A percentile compares a stretch with the other conserved stretches of the same genome.
These are phyloP conservation scores for Orthosia incerta DNA, from an alignment of 2,888 invertebrate species.

Conservation along the genomic window DNA sequence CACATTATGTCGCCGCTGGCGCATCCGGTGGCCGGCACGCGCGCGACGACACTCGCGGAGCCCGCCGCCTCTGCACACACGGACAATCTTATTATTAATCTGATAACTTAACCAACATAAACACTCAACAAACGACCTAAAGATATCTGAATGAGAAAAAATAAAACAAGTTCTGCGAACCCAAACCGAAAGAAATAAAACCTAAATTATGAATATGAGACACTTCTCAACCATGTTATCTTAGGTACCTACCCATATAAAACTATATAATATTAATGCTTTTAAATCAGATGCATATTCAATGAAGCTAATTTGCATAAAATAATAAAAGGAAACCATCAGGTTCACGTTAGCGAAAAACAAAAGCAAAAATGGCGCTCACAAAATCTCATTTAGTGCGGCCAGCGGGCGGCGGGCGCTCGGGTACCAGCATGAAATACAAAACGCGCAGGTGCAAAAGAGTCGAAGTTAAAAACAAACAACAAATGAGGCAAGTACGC, in stretches of 20 bases:
- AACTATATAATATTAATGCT: constrained; percentile 51
- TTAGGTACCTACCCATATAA: constrained; percentile 38
- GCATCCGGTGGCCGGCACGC: constrained; percentile 91
- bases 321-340: constrained; percentile 72
- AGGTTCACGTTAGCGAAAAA: constrained; percentile 68
- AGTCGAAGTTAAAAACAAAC: constrained; percentile 84
- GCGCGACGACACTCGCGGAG: constrained; percentile 84
- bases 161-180: constrained; percentile 17
- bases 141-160: constrained; percentile 17
- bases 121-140: constrained; percentile 24
- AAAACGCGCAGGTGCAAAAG: constrained; percentile 88
- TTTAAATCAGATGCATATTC: constrained; percentile 59
- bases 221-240: constrained; percentile 55
- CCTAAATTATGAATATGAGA: constrained; percentile 48
- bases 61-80: constrained; percentile 83
- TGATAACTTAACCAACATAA: constrained; percentile 16
- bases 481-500: constrained; percentile 79
- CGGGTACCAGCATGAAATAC: constrained; percentile 77
- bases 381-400: constrained; percentile 80
- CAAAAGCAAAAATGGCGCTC: constrained; percentile 70
- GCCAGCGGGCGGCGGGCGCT: constrained; percentile 65
- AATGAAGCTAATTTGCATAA: constrained; percentile 69
- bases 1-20: constrained; percentile 93
- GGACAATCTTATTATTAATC: constrained; percentile 39
- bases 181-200: constrained; percentile 24